phyloP scores from a whole-genome alignment of 1,140 invertebrate genomes.

The Pemphigus obesinymphae region DNA sequence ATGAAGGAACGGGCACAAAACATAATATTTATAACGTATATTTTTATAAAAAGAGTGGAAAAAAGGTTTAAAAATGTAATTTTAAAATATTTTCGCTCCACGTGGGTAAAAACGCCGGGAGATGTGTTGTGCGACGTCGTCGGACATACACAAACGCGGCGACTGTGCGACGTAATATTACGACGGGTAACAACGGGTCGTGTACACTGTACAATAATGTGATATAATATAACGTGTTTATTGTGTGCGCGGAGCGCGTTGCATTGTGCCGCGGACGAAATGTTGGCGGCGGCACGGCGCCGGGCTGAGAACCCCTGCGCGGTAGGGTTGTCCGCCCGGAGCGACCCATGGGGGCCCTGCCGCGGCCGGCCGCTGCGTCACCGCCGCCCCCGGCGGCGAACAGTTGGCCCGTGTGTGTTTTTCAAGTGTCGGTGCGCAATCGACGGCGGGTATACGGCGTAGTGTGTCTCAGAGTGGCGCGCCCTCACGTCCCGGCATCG shows the following conservation, averaged over 20 bases:
- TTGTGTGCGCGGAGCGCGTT: neutral
- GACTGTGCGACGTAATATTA: too few relatives aligned
- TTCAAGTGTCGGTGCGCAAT: conserved; percentile 5
- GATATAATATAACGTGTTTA: too few relatives aligned
- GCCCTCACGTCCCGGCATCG: neutral
- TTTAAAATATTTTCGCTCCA: neutral
- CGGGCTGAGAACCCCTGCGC: conserved; percentile 16
- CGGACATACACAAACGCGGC: too few relatives aligned
- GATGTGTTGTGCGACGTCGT: neutral
- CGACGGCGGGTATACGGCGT: neutral
- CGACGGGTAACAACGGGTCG: too few relatives aligned
- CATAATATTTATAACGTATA: too few relatives aligned
- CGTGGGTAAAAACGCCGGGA: neutral
- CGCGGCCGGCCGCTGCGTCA: neutral
- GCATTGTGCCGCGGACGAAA: neutral
- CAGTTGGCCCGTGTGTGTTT: conserved; percentile 5
- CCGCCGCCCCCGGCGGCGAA: too few relatives aligned
- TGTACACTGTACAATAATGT: too few relatives aligned
- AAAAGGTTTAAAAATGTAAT: neutral
- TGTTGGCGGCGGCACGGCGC: too few relatives aligned
- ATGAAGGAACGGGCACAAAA: too few relatives aligned
- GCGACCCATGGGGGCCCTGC: conserved; percentile 15
- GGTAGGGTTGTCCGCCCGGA: conserved; percentile 29
- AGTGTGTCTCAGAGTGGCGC: neutral
- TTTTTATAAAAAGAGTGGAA: too few relatives aligned